Conservation (phyloP, 1,140 invertebrate genomes). For the Apis laboriosa region DNA sequence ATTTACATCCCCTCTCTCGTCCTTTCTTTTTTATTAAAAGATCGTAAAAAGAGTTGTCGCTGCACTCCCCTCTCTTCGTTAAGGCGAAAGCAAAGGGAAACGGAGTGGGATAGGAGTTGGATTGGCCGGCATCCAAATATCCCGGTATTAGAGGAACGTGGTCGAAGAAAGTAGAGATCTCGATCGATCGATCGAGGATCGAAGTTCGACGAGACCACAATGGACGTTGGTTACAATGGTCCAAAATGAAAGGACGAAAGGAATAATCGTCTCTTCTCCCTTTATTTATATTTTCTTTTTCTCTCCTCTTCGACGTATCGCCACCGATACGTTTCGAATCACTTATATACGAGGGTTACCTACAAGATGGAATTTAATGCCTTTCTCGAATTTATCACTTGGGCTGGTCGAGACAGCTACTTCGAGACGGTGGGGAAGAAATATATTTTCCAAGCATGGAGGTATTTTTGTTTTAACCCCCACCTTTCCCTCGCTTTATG, state of each 20-base stretch:
- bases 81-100: neutral
- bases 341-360: slow-evolving; percentile 3
- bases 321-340: neutral
- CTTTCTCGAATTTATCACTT: slow-evolving; percentile 28
- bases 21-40: slow-evolving; percentile 35
- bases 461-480: slow-evolving; percentile 36
- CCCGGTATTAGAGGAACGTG: slow-evolving; percentile 39
- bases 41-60: slow-evolving; percentile 15
- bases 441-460: neutral
- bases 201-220: neutral
- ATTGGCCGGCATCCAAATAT: slow-evolving; percentile 59
- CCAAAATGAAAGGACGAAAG: slow-evolving; percentile 4
- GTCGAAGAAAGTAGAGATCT: slow-evolving; percentile 17
- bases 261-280: too few species aligned
- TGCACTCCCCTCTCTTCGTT: neutral
- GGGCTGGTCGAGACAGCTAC: slow-evolving; percentile 34
- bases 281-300: neutral
- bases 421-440: slow-evolving; percentile 3
- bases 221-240: neutral
- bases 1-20: slow-evolving; percentile 8
- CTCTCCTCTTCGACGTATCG: too few species aligned
- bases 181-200: neutral
- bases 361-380: slow-evolving; percentile 6
- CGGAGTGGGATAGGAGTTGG: neutral
- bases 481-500: neutral